phyloP scores from a whole-genome alignment of 2,888 invertebrate species.

The Phalera bucephala region DNA sequence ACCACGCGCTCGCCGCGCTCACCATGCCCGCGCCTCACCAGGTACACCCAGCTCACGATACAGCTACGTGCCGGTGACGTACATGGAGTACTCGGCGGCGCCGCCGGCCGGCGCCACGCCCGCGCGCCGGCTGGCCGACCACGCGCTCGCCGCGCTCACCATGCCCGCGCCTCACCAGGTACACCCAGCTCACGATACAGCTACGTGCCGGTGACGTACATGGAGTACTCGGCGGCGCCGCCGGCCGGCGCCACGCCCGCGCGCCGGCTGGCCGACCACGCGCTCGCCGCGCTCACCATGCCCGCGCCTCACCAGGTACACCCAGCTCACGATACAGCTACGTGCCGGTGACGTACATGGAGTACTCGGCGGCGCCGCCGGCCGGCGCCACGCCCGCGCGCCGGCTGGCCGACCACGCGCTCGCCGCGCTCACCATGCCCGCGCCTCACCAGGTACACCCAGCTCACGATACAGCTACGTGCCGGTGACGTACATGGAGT shows the following conservation, averaged over 20 bases:
- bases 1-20: conserved; percentile 35
- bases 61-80: conserved; percentile 96
- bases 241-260: conserved; percentile 35
- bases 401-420: conserved; percentile 41
- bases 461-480: no score
- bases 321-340: no score
- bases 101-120: conserved; percentile 36
- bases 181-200: no score
- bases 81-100: conserved; percentile 86
- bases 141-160: conserved; percentile 37
- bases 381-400: conserved; percentile 39
- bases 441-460: conserved; percentile 33
- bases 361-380: conserved; percentile 73
- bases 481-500: conserved; percentile 94
- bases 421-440: conserved; percentile 42
- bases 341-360: conserved; percentile 95
- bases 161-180: conserved; percentile 39
- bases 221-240: conserved; percentile 84
- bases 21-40: conserved; percentile 45
- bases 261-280: conserved; percentile 42
- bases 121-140: conserved; percentile 40
- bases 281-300: conserved; percentile 39
- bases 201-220: conserved; percentile 95
- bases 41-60: no score
- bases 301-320: conserved; percentile 35